phyloP scores from a whole-genome alignment of 2,888 invertebrate genomes.

The Meta bourneti region DNA sequence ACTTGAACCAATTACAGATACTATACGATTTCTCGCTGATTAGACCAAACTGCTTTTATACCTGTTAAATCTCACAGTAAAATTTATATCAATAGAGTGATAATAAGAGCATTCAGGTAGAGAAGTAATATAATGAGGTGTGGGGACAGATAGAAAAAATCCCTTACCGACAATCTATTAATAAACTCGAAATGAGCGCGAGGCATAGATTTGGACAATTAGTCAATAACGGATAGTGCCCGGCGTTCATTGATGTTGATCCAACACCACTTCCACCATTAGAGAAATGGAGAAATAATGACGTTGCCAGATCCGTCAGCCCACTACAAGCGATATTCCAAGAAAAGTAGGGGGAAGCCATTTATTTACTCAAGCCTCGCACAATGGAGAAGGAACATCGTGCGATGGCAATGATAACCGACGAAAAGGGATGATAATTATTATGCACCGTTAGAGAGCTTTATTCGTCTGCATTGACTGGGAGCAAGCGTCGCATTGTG shows the following conservation, averaged over 20 bases:
- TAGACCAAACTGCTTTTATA: no score
- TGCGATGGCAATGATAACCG: constrained; percentile 55
- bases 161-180: constrained; percentile 22
- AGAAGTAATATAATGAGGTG: background rate
- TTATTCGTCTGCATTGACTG: background rate
- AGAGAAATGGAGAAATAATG: constrained; percentile 67
- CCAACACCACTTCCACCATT: constrained; percentile 51
- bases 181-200: constrained; percentile 17
- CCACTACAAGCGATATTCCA: constrained; percentile 12
- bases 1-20: no score
- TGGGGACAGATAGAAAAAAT: background rate
- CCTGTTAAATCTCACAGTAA: background rate
- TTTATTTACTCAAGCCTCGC: constrained; percentile 39
- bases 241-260: constrained; percentile 10
- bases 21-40: no score
- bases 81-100: background rate
- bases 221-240: constrained; percentile 26
- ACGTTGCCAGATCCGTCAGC: constrained; percentile 21
- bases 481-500: constrained; percentile 6
- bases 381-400: constrained; percentile 25
- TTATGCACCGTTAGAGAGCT: constrained; percentile 49
- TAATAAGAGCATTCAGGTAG: background rate
- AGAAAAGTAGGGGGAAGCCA: constrained; percentile 24
- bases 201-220: constrained; percentile 34
- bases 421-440: constrained; percentile 52